A percentile compares a stretch with the other conserved stretches of the same genome.
phyloP scores from a whole-genome alignment of 2,888 invertebrate genomes.

The Parnassius mnemosyne region DNA sequence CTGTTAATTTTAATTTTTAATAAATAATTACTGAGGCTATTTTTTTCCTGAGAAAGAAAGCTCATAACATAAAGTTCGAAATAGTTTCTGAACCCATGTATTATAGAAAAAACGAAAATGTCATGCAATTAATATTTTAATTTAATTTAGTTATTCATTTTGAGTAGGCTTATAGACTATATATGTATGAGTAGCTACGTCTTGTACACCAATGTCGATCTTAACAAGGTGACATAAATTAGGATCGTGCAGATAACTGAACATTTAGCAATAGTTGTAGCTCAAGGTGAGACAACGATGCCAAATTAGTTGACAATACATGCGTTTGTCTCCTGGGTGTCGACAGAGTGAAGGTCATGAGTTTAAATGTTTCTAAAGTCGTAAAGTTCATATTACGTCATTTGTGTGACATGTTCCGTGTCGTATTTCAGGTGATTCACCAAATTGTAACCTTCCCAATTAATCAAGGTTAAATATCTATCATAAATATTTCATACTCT shows the following conservation, averaged over 20 bases:
- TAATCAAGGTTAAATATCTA: too few species aligned
- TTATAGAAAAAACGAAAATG: too few species aligned
- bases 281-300: constrained; percentile 55
- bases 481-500: too few species aligned
- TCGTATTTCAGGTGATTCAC: not conserved
- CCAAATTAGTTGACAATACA: constrained; percentile 54
- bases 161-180: not conserved
- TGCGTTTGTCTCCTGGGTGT: constrained; percentile 4
- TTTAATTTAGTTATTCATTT: too few species aligned
- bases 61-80: too few species aligned
- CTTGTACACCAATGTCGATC: constrained; percentile 9
- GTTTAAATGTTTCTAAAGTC: not conserved
- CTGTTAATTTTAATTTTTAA: too few species aligned
- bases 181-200: not conserved
- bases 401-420: not conserved
- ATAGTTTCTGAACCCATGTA: too few species aligned
- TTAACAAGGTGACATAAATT: constrained; percentile 56
- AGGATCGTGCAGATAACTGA: constrained; percentile 46
- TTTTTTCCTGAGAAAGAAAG: too few species aligned
- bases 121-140: too few species aligned
- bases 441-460: too few species aligned
- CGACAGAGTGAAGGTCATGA: constrained; percentile 10
- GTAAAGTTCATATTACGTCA: not conserved
- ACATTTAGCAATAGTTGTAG: constrained; percentile 41
- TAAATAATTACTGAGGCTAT: too few species aligned